Conservation (phyloP, 1,140 invertebrate species). For the Cotesia vestalis region DNA sequence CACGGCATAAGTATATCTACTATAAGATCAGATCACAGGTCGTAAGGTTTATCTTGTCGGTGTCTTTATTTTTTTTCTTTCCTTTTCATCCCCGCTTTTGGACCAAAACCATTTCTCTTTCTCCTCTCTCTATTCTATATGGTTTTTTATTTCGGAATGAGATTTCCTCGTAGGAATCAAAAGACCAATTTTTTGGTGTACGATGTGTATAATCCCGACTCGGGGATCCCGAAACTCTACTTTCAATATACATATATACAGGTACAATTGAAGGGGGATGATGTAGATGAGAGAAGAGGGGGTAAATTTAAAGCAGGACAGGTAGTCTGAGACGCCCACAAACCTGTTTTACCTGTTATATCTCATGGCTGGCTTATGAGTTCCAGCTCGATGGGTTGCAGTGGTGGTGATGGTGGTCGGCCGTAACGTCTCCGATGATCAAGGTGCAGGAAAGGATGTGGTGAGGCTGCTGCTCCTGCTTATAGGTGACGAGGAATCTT, state of each 20-base stretch:
- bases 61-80: conserved; percentile 29
- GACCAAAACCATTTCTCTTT: conserved; percentile 20
- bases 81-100: background rate
- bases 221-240: too few species aligned
- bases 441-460: conserved; percentile 32
- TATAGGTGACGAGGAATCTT: conserved; percentile 28
- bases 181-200: background rate
- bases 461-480: conserved; percentile 30
- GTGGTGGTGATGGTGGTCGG: conserved; percentile 37
- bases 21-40: conserved; percentile 33
- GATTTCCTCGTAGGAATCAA: conserved; percentile 13
- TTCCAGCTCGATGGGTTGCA: conserved; percentile 27
- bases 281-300: conserved; percentile 36
- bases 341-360: conserved; percentile 65
- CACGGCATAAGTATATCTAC: conserved; percentile 27
- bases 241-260: conserved; percentile 1
- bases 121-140: conserved; percentile 8
- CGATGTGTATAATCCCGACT: too few species aligned
- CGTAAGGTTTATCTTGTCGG: conserved; percentile 29
- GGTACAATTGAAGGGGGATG: conserved; percentile 15
- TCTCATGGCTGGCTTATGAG: conserved; percentile 44
- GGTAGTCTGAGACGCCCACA: conserved; percentile 63
- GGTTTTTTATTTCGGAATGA: background rate
- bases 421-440: conserved; percentile 38
- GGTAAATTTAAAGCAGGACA: conserved; percentile 51